These are phyloP conservation scores for Hypotaenidia philippensis DNA, from an alignment of 2,797 vertebrate genomes.

Conservation along the genomic window DNA sequence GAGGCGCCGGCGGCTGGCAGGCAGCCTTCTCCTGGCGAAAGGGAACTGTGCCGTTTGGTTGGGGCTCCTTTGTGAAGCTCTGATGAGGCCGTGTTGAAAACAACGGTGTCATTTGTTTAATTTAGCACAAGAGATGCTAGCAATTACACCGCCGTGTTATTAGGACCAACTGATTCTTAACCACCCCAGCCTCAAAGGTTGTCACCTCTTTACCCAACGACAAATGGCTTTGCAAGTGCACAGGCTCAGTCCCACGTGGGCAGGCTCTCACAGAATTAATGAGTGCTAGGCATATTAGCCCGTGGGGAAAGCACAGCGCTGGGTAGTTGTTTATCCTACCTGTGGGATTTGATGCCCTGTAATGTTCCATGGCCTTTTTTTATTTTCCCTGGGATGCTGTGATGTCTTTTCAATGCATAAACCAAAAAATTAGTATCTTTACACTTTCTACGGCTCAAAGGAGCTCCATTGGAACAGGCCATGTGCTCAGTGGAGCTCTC, in stretches of 20 bases:
- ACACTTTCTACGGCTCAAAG: background rate
- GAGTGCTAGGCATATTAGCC: background rate
- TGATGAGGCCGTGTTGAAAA: background rate
- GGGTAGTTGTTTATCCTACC: background rate
- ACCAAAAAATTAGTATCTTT: background rate
- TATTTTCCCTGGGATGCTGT: fast-evolving
- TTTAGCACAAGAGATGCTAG: background rate
- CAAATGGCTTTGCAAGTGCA: background rate
- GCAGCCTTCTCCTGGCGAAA: background rate
- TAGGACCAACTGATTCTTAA: background rate
- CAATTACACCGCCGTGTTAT: background rate
- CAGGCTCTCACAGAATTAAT: background rate
- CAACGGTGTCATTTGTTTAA: background rate
- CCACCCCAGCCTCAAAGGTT: background rate
- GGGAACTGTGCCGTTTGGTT: background rate
- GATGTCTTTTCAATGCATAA: background rate
- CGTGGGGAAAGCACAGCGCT: background rate
- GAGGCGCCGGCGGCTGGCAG: background rate
- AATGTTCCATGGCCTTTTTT: background rate
- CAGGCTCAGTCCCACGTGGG: fast-evolving
- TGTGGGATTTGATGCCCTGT: background rate
- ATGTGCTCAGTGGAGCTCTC: background rate
- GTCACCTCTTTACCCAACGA: background rate
- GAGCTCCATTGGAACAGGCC: background rate
- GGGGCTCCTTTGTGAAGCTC: background rate